phyloP scores from a whole-genome alignment of 2,888 invertebrate species.

The Agrilus mali region DNA sequence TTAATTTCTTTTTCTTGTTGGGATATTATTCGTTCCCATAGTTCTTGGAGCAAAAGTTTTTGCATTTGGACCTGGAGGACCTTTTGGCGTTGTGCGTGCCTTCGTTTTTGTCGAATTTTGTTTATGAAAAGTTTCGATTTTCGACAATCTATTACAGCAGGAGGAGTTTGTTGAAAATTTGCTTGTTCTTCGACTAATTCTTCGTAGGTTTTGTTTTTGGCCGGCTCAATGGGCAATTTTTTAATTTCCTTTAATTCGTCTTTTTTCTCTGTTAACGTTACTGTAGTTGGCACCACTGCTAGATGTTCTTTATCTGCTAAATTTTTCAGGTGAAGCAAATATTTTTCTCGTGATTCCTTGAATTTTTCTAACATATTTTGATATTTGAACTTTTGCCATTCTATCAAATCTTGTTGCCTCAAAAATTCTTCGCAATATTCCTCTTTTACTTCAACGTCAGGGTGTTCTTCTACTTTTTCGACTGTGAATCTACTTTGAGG shows the following conservation, averaged over 20 bases:
- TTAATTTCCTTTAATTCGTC: background rate
- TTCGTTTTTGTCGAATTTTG: constrained; percentile 35
- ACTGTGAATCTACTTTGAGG: constrained; percentile 31
- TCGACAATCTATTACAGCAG: constrained; percentile 17
- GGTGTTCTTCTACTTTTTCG: constrained; percentile 9
- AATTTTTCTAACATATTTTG: constrained; percentile 34
- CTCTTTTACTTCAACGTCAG: constrained; percentile 1
- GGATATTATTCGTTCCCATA: constrained; percentile 41
- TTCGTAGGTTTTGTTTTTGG: constrained; percentile 14
- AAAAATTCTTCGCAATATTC: constrained; percentile 12
- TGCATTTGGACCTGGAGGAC: constrained; percentile 40
- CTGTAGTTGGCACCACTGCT: background rate
- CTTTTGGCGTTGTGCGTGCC: constrained; percentile 33
- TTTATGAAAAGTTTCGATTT: constrained; percentile 36
- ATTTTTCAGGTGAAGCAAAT: constrained; percentile 16
- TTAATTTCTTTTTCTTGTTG: constrained; percentile 42
- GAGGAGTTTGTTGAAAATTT: constrained; percentile 12
- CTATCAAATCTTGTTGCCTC: constrained; percentile 38
- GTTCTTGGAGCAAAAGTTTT: constrained; percentile 34
- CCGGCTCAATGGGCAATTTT: constrained; percentile 5
- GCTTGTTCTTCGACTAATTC: constrained; percentile 20
- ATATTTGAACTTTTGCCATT: constrained; percentile 44
- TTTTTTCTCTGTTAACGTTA: background rate
- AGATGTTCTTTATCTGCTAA: background rate
- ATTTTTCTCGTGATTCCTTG: constrained; percentile 22